Conservation (phyloP, 2,113 vertebrate genomes). For the Gallinago media region DNA sequence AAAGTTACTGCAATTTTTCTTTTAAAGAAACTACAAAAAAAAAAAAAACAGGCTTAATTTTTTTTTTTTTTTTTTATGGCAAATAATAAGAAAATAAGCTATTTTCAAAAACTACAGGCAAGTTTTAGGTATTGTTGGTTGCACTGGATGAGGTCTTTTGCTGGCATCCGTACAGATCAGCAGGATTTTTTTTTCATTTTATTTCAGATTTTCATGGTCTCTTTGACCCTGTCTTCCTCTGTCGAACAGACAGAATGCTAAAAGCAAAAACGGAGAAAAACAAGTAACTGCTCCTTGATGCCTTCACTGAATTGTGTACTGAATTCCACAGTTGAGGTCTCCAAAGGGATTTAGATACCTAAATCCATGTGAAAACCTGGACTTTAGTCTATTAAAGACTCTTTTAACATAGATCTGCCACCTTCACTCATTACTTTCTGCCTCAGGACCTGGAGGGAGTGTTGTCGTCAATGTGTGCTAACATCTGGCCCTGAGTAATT, state of each 20-base stretch:
- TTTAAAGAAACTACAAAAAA: background rate
- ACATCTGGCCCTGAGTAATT: conserved; percentile 55
- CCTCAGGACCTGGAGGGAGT: background rate
- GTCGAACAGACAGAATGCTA: background rate
- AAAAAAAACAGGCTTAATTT: background rate
- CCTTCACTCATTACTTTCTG: conserved; percentile 30
- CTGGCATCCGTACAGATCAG: background rate
- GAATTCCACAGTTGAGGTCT: background rate
- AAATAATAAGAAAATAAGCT: background rate
- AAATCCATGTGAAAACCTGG: background rate
- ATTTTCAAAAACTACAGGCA: background rate
- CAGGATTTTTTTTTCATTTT: background rate
- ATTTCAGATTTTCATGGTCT: background rate
- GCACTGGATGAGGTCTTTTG: background rate
- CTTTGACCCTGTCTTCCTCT: background rate
- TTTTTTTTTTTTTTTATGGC: background rate
- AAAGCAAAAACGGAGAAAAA: background rate
- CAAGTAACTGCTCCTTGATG: background rate
- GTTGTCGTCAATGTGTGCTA: conserved; percentile 26
- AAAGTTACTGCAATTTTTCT: background rate
- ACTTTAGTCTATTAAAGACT: conserved; percentile 31
- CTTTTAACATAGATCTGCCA: conserved; percentile 1
- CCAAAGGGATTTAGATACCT: conserved; percentile 8
- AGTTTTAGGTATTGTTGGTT: background rate
- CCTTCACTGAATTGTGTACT: background rate